A percentile compares a stretch with the other conserved stretches of the same genome.
phyloP scores from a whole-genome alignment of 2,888 invertebrate genomes.

The Plebejus anna region DNA sequence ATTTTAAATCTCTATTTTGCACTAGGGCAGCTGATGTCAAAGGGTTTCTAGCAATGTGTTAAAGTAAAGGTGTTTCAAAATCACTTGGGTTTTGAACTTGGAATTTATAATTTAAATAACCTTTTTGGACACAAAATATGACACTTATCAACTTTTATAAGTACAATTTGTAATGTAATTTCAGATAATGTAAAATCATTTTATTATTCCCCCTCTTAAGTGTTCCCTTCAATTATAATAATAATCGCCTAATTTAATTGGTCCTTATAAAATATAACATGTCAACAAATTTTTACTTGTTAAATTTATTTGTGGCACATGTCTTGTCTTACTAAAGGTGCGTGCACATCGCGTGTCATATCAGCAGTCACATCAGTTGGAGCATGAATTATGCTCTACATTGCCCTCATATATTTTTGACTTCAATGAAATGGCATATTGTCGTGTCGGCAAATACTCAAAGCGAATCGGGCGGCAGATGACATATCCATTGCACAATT shows the following conservation, averaged over 20 bases:
- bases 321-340: slow-evolving; percentile 8
- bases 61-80: background rate
- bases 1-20: slow-evolving; percentile 20
- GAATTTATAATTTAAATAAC: too few species aligned
- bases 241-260: background rate
- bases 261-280: background rate
- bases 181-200: too few species aligned
- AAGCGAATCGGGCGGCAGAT: slow-evolving; percentile 65
- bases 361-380: slow-evolving; percentile 11
- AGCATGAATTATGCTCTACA: slow-evolving; percentile 10
- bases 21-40: background rate
- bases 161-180: too few species aligned
- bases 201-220: too few species aligned
- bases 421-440: slow-evolving; percentile 36
- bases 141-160: too few species aligned
- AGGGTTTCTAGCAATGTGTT: background rate
- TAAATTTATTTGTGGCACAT: background rate
- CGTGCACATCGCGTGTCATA: slow-evolving; percentile 1
- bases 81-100: background rate
- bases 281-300: background rate
- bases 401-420: slow-evolving; percentile 13
- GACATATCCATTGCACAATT: slow-evolving; percentile 74
- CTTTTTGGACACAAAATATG: too few species aligned
- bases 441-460: slow-evolving; percentile 63
- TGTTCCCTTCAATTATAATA: too few species aligned